phyloP scores from a whole-genome alignment of 2,888 invertebrate genomes.

The Cephus rjabovi region DNA sequence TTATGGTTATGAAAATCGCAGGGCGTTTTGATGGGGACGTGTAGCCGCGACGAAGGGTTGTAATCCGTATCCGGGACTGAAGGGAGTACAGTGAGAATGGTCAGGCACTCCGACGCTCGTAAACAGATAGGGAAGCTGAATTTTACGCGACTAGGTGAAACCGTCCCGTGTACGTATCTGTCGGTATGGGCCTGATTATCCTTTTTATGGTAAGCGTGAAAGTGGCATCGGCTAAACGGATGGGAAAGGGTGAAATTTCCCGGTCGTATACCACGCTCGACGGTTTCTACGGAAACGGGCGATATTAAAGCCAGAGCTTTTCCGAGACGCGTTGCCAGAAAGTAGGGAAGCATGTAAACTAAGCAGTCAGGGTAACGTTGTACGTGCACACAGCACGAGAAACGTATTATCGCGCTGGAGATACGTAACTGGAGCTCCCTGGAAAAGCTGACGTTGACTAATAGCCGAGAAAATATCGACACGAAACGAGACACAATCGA shows the following conservation, averaged over 20 bases:
- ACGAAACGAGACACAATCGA: neutral
- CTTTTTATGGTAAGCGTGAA: neutral
- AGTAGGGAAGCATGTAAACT: neutral
- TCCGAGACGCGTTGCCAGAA: neutral
- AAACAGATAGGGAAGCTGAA: neutral
- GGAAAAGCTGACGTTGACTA: neutral
- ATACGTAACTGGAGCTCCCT: neutral
- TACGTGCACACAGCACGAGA: neutral
- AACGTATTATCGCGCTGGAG: neutral
- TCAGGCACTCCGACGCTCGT: neutral
- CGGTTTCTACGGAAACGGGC: neutral
- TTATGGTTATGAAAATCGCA: neutral
- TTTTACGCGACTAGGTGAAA: neutral
- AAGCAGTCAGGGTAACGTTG: neutral
- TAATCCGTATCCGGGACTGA: neutral
- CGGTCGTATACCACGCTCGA: neutral
- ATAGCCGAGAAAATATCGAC: neutral
- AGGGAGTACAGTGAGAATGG: neutral
- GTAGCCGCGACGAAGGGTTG: neutral
- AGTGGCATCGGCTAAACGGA: neutral
- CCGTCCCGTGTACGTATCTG: neutral
- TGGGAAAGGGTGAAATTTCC: neutral
- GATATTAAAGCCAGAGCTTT: neutral
- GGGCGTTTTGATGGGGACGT: neutral
- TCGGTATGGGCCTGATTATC: neutral